Evolutionary conservation across 1,140 invertebrate genomes (phyloP).

Genomic region (Dendrolimus kikuchii): DNA sequence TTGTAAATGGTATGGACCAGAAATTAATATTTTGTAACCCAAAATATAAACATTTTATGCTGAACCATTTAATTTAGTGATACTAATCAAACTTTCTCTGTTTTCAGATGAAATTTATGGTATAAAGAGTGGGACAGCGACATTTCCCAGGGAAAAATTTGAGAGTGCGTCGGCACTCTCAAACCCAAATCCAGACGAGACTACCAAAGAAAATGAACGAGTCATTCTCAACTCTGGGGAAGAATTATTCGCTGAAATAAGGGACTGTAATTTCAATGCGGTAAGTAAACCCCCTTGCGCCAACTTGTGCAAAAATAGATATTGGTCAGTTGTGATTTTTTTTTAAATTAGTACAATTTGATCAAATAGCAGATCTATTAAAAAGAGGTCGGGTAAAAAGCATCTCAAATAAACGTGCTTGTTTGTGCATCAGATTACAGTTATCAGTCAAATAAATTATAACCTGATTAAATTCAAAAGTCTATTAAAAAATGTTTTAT

Average conservation of each 20-base stretch:
- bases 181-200: conserved; percentile 75
- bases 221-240: conserved; percentile 93
- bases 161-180: conserved; percentile 76
- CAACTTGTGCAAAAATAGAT: too few species aligned
- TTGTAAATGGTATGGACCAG: too few species aligned
- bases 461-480: too few species aligned
- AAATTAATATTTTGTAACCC: neutral
- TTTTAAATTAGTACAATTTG: too few species aligned
- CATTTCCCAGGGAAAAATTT: conserved; percentile 90
- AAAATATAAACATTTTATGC: neutral
- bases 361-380: too few species aligned
- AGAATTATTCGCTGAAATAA: conserved; percentile 89
- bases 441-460: too few species aligned
- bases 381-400: too few species aligned
- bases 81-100: neutral
- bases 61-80: neutral
- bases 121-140: conserved; percentile 79
- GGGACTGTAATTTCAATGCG: conserved; percentile 96
- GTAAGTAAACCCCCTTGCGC: too few species aligned
- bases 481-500: too few species aligned
- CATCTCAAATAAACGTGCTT: too few species aligned
- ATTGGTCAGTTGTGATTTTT: too few species aligned
- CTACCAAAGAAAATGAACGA: conserved; percentile 82
- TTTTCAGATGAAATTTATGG: conserved; percentile 75
- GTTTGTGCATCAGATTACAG: too few species aligned